Evolutionary conservation across 2,888 invertebrate genomes (phyloP).

Genomic region (Callosobruchus maculatus): DNA sequence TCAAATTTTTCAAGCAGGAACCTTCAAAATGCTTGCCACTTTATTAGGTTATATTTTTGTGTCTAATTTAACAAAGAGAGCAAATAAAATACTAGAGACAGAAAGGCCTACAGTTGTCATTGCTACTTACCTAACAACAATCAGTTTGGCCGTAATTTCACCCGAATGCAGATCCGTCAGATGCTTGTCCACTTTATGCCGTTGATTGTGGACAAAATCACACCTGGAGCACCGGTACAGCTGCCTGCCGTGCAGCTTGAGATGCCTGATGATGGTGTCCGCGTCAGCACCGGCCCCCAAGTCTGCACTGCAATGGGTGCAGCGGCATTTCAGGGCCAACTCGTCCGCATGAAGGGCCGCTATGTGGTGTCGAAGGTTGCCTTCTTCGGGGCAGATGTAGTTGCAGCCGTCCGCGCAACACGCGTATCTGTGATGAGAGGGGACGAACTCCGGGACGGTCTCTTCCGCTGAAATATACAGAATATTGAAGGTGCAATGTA

Average conservation of each 20-base stretch:
- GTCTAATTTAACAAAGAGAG: too few relatives aligned
- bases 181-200: constrained; percentile 64
- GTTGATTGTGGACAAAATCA: constrained; percentile 61
- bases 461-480: constrained; percentile 4
- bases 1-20: too few relatives aligned
- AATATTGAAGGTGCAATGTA: too few relatives aligned
- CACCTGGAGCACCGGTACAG: constrained; percentile 73
- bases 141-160: constrained; percentile 43
- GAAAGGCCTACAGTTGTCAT: too few relatives aligned
- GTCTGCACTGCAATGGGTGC: constrained; percentile 64
- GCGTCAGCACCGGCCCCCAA: constrained; percentile 45
- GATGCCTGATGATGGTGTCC: constrained; percentile 59
- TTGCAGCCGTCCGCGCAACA: constrained; percentile 70
- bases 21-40: too few relatives aligned
- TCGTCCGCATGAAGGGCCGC: constrained; percentile 65
- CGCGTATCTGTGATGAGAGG: constrained; percentile 53
- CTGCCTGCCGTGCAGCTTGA: constrained; percentile 70
- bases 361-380: constrained; percentile 69
- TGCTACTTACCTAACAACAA: constrained; percentile 46
- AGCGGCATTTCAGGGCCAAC: constrained; percentile 50
- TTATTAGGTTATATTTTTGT: too few relatives aligned
- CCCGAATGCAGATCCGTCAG: constrained; percentile 56
- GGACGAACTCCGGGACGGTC: constrained; percentile 32
- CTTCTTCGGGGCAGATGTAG: constrained; percentile 69
- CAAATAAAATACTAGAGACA: too few relatives aligned